A percentile compares a stretch with the other conserved stretches of the same genome.
Evolutionary conservation across 2,797 vertebrate genomes (phyloP).

Genomic region (Odontamblyopus rebecca): DNA sequence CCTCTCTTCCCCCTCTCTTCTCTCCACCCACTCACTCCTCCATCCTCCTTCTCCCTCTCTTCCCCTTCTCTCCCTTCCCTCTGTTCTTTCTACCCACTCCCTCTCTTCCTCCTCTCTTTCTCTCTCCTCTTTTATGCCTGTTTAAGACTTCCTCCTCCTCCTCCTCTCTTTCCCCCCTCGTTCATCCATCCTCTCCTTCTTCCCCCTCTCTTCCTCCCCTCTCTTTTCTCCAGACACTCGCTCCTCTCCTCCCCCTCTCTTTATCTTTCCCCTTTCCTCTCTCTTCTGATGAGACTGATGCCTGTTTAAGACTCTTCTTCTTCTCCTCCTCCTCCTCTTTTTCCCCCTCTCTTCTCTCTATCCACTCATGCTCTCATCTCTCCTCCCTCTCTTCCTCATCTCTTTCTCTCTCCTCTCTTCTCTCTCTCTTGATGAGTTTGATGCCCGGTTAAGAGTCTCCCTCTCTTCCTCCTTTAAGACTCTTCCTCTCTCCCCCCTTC

Average conservation of each 20-base stretch:
- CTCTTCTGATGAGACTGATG: no score
- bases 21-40: background rate
- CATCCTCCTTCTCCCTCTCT: no score
- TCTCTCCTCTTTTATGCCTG: background rate
- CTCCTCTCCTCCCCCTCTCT: background rate
- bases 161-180: no score
- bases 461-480: no score
- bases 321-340: no score
- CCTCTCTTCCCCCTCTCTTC: background rate
- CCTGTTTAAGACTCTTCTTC: background rate
- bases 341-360: background rate
- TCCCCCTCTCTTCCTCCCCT: no score
- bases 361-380: background rate
- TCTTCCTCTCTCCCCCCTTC: background rate
- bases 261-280: background rate
- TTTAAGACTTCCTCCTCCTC: background rate
- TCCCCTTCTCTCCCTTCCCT: no score
- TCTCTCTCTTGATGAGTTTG: background rate
- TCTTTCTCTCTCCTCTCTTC: background rate
- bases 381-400: background rate
- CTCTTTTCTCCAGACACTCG: background rate
- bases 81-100: no score
- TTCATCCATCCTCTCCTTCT: no score
- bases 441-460: background rate
- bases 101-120: background rate